These are phyloP conservation scores for Emys orbicularis DNA, from an alignment of 2,797 vertebrate species.

Conservation along the genomic window DNA sequence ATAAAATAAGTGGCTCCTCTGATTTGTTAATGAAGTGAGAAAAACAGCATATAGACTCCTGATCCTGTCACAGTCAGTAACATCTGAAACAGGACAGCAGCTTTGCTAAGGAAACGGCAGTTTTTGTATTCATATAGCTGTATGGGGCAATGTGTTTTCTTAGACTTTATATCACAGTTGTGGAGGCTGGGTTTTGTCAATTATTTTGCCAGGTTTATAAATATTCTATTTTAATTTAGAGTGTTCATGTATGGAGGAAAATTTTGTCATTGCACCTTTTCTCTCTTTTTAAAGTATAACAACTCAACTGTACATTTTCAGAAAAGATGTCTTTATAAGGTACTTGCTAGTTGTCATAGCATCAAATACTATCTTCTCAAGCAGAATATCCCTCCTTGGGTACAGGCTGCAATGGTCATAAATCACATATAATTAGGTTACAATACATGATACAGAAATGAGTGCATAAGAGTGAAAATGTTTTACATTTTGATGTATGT, in stretches of 20 bases:
- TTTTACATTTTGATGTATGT: not conserved
- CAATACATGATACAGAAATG: not conserved
- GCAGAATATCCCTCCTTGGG: not conserved
- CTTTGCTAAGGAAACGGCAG: constrained; percentile 7
- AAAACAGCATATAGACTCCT: not conserved
- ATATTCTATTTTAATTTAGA: constrained; percentile 35
- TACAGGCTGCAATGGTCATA: constrained; percentile 15
- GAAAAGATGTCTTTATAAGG: constrained; percentile 23
- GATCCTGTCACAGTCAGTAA: constrained; percentile 48
- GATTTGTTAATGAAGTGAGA: constrained; percentile 24
- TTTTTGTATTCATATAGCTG: constrained; percentile 40
- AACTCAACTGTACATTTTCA: constrained; percentile 34
- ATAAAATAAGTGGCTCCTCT: not conserved
- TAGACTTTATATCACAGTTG: constrained; percentile 42
- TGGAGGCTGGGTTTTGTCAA: constrained; percentile 5
- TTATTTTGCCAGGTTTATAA: constrained; percentile 32
- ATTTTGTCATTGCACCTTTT: not conserved
- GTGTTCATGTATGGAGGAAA: not conserved
- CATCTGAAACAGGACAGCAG: constrained; percentile 46
- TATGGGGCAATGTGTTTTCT: constrained; percentile 31
- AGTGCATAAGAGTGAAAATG: constrained; percentile 10
- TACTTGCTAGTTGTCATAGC: constrained; percentile 35
- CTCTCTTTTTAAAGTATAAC: constrained; percentile 1
- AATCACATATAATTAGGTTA: constrained; percentile 19
- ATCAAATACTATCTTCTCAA: constrained; percentile 11